Evolutionary conservation across 2,888 invertebrate species (phyloP).

Genomic region (Dolichomitus sp.): DNA sequence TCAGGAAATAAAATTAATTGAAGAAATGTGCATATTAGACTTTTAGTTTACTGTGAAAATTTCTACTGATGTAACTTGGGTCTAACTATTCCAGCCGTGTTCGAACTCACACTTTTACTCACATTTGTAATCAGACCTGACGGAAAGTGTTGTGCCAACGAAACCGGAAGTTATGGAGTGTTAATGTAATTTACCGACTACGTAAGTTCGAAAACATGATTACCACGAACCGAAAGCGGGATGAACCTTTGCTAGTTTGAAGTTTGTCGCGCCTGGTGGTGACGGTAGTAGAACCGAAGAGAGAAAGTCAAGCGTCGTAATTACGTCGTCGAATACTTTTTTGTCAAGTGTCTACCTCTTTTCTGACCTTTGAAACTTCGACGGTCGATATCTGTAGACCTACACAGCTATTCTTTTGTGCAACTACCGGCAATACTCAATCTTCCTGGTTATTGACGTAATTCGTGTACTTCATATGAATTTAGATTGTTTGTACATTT

Average conservation of each 20-base stretch:
- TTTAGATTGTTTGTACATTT: neutral
- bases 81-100: neutral
- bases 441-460: neutral
- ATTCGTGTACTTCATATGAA: too few relatives aligned
- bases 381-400: neutral
- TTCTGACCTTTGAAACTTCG: neutral
- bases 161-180: constrained; percentile 19
- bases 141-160: constrained; percentile 27
- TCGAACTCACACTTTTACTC: neutral
- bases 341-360: neutral
- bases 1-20: neutral
- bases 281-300: neutral
- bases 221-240: constrained; percentile 17
- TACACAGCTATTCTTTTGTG: neutral
- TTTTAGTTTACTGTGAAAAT: neutral
- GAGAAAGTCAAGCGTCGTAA: constrained; percentile 13
- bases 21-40: neutral
- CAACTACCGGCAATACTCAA: neutral
- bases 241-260: neutral
- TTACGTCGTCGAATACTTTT: constrained; percentile 31
- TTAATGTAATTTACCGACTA: constrained; percentile 33
- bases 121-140: neutral
- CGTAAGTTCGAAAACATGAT: constrained; percentile 9
- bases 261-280: neutral
- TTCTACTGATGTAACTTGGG: neutral